Evolutionary conservation across 1,140 invertebrate species (phyloP), one percentile per base, ranked within the genome.

Genomic region (Drosophila parabipectinata): DNA sequence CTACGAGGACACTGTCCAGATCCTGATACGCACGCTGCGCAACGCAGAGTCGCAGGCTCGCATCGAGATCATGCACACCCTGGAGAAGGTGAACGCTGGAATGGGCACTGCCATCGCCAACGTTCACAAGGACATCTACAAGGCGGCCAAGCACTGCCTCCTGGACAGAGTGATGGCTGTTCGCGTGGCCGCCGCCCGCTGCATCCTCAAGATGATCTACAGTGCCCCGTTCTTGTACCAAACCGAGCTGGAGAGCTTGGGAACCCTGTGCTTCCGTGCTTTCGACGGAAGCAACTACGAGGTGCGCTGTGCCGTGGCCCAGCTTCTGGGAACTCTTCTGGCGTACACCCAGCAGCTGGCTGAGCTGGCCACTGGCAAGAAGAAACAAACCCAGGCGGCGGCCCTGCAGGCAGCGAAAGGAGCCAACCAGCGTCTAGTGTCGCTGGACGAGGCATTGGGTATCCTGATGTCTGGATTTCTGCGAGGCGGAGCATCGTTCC

Each of bases 231-330:
- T 98, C 92, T 93, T 98, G 47, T 97, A 97, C 90, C 97, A 97
- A 8, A 95, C 95, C 3, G 98, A 99, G 92, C 93, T 99, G 60
- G 98, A 99, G 91, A 98, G 95, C 78, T 93, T 98, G 48, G 95
- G 96, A 6, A 97, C 97, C 6, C 92, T 98, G 5, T 98, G 97
- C 91, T 97, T 98, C 79, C 94, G 98, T 64, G 95, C 97, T 44
- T 96, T 99, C 69, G 98, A 99, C 91, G 97, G 97, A 3, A 98
- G 98, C 5, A 98, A 97, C 92, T 99, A 98, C 92, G 97, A 99
- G 93, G 97, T 98, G 2, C 93, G 98, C 80, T 98, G 97, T 92
- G 94, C 97, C 2, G 96, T 99, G 44, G 97, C 98, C 4, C 96
- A 97, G 92, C 93, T 99, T 10, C 92, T 99, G 12, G 98, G 98